Base-by-base conservation (phyloP, 53 echinoderm and acorn worm genomes). In the Apostichopus leukothele region DNA sequence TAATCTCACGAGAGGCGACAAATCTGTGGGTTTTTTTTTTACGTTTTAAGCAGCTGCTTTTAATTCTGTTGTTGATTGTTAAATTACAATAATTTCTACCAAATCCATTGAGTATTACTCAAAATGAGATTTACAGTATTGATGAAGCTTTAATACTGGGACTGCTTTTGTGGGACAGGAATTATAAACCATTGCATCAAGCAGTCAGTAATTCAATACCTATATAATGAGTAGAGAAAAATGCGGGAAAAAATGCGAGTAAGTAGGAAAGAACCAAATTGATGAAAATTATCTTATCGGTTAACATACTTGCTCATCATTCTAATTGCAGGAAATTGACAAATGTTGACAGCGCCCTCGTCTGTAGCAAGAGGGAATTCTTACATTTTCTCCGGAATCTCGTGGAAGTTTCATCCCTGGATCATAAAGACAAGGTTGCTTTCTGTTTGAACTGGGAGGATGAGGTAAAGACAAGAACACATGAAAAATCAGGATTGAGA, bases 331-430 rank as follows among this genome's bases (percentile, higher is more conserved):
- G 96, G 87, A 88, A 91, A 53, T 90, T 96, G 67, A 90, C 89
- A n/a, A 67, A 84, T 50, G 79, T 96, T 57, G 96, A 94, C 78
- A 79, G 87, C 54, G 90, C 90, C 66, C 88, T 96, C 21, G 86
- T 91, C 0, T 87, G 86, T 52, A 92, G 94, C 87, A 92, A 91
- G 57, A 91, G 93, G 53, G 94, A 96, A 67, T 94, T 92, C 50
- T 78, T 94, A 74, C 83, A 91, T 54, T 79, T 96, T 21, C 89
- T 96, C 85, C 89, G 92, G 63, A 90, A 90, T 61, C 86, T 90
- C 13, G 89, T 94, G 21, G 92, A 96, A 87, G 93, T 94, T 73
- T 91, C 90, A 11, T 96, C 96, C 5, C 89, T 96, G 89, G 96
- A 96, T 83, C 89, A 91, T 88, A 96, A 96, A 88, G 94, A 95